These are phyloP conservation scores for Sakesphorus luctuosus DNA, from an alignment of 2,113 vertebrate genomes.

Conservation along the genomic window DNA sequence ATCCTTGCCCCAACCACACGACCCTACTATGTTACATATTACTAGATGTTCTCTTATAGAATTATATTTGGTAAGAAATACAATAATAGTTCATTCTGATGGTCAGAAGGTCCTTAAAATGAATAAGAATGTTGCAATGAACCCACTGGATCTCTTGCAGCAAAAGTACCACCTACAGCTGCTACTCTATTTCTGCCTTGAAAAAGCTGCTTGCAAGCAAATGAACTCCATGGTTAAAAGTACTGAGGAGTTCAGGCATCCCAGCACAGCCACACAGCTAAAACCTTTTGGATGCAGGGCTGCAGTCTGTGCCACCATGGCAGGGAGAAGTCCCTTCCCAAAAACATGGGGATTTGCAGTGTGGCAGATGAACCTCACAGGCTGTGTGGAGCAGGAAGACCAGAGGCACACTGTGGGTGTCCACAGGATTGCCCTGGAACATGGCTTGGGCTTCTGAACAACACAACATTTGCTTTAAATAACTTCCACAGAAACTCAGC, in stretches of 20 bases:
- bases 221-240: background rate
- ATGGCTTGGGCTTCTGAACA: background rate
- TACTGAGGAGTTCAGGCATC: background rate
- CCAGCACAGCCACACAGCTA: background rate
- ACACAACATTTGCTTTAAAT: slow-evolving; percentile 8
- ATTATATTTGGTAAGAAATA: background rate
- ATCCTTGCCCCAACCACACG: background rate
- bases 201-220: background rate
- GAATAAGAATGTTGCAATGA: fast-evolving
- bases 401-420: background rate
- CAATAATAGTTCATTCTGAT: background rate
- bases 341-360: background rate
- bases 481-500: slow-evolving; percentile 13
- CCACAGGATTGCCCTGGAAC: background rate
- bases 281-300: background rate
- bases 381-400: background rate
- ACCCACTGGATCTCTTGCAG: background rate
- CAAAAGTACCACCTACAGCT: background rate
- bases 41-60: background rate
- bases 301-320: background rate
- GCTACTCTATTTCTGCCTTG: background rate
- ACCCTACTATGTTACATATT: background rate
- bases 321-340: background rate
- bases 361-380: background rate
- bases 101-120: background rate